These are phyloP conservation scores for Champsocephalus gunnari DNA, from an alignment of 2,797 vertebrate genomes.

Conservation along the genomic window DNA sequence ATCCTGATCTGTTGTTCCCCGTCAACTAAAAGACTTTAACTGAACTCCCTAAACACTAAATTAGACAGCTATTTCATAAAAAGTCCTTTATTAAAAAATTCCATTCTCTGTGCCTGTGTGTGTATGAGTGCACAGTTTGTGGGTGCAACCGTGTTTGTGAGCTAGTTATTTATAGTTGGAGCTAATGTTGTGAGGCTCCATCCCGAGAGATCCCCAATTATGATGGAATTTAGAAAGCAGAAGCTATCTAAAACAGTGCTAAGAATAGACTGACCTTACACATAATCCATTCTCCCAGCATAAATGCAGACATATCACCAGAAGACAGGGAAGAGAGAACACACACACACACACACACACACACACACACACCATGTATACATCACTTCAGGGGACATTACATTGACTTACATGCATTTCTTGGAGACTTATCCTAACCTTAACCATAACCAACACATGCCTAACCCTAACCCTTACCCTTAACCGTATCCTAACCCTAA, in stretches of 20 bases:
- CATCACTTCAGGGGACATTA: no score
- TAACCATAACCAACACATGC: no score
- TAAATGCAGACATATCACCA: constrained; percentile 66
- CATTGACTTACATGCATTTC: no score
- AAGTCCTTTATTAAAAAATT: not conserved
- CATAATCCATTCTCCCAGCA: constrained; percentile 66
- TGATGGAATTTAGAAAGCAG: constrained; percentile 86
- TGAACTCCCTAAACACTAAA: not conserved
- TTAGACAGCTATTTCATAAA: constrained; percentile 1
- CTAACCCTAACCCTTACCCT: no score
- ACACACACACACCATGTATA: not conserved
- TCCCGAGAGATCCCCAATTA: constrained; percentile 85
- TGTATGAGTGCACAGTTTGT: not conserved
- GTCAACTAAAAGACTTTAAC: not conserved
- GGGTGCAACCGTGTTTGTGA: constrained; percentile 33
- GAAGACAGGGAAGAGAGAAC: constrained; percentile 56
- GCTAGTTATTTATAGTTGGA: constrained; percentile 80
- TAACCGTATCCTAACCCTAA: no score
- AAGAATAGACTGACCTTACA: constrained; percentile 84
- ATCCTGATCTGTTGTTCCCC: not conserved
- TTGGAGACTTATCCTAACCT: no score
- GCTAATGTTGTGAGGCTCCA: constrained; percentile 73
- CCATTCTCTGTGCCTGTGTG: not conserved
- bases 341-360: constrained; percentile 16
- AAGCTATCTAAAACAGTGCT: constrained; percentile 72